Evolutionary conservation across 1,140 invertebrate genomes (phyloP), one percentile per base, ranked within the genome.

Genomic region (Heliconius nattereri): DNA sequence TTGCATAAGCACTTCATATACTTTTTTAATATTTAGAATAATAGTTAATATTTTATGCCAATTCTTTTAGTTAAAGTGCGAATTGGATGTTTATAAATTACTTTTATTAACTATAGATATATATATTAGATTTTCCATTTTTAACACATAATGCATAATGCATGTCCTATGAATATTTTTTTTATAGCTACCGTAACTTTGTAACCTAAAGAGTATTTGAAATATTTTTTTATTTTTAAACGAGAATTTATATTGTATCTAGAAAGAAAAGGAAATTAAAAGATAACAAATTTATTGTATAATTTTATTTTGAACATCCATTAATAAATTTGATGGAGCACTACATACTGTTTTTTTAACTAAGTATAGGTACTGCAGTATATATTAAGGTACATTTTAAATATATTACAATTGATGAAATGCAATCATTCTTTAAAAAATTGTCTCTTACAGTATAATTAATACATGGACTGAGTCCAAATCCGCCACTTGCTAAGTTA

Each of bases 261-360:
- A 60, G 3, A 29, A 66, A 11, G 23, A 66, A 3, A 66, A 6
- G 60, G 23, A 66, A 66, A 66, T 29, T 13, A 66, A 66, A 66
- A 66, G 3, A 8, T 13, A 66, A 52, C 52, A 66, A 81, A 71
- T 77, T 81, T 35, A 73, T 74, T 60, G 73, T 83, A 83, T 57
- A 76, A 57, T 80, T 88, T 88, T 86, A 88, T 87, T 88, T 85
- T 82, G 83, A 88, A 87, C 85, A 83, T 85, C 85, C 80, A 85
- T 83, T 87, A 85, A 84, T 88, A 88, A 82, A 86, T 84, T 85
- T 84, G 80, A 85, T 86, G 79, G 82, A 85, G 85, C 75, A 71
- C 87, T 88, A 88, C 84, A 84, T 78, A 75, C 60, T 77, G 75
- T 83, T 75, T 73, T 26, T 66, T 66, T 29, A 66, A 66, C 60